phyloP scores from a whole-genome alignment of 2,888 invertebrate species.

The Trichogramma evanescens region DNA sequence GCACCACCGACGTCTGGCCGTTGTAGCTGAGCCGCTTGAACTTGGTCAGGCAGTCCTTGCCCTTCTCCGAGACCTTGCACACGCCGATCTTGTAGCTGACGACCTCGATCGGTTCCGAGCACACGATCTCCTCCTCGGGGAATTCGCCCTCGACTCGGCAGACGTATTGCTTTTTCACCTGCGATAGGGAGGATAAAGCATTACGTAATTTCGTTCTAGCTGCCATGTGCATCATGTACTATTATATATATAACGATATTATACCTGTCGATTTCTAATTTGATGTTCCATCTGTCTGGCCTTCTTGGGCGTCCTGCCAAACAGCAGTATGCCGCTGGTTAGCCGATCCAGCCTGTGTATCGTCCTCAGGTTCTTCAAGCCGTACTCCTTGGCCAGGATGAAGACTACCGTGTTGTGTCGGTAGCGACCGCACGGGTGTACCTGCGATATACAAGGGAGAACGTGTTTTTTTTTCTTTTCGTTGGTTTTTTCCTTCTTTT shows the following conservation, averaged over 20 bases:
- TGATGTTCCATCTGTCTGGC: slow-evolving; percentile 93
- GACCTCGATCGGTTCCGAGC: slow-evolving; percentile 84
- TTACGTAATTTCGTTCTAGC: too few species aligned
- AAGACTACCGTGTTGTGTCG: slow-evolving; percentile 95
- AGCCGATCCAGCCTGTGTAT: slow-evolving; percentile 94
- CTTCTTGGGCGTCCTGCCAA: slow-evolving; percentile 88
- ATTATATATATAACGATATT: too few species aligned
- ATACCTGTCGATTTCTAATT: slow-evolving; percentile 73
- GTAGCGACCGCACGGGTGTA: slow-evolving; percentile 97
- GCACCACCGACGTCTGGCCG: slow-evolving; percentile 83
- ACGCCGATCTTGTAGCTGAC: slow-evolving; percentile 95
- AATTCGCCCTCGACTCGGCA: slow-evolving; percentile 92
- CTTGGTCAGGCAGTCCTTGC: slow-evolving; percentile 86
- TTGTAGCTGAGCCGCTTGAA: slow-evolving; percentile 88
- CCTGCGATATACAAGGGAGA: slow-evolving; percentile 53
- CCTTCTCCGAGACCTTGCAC: slow-evolving; percentile 85
- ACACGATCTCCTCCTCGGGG: slow-evolving; percentile 83
- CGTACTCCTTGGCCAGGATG: slow-evolving; percentile 93
- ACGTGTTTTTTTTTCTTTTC: background rate
- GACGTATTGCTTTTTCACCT: slow-evolving; percentile 89
- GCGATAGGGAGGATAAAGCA: slow-evolving; percentile 3
- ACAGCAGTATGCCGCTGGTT: slow-evolving; percentile 87
- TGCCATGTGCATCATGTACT: too few species aligned
- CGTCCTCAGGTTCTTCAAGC: slow-evolving; percentile 85
- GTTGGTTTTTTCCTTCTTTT: background rate